A percentile compares a stretch with the other conserved stretches of the same genome.
phyloP scores from a whole-genome alignment of 23 tunicate genomes.

The Halocynthia roretzi region DNA sequence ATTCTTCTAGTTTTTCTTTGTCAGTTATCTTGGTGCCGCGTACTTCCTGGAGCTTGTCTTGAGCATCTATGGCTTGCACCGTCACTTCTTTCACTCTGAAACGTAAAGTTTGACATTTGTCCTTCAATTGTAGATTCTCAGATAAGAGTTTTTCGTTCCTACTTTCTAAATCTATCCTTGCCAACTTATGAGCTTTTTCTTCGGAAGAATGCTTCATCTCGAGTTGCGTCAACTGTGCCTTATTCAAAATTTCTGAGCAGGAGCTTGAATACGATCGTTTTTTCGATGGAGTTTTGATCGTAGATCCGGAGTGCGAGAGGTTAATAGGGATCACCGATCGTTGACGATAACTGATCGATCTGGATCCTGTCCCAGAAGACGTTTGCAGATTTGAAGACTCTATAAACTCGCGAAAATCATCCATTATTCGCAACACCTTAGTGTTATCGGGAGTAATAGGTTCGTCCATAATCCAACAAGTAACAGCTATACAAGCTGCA shows the following conservation, averaged over 20 bases:
- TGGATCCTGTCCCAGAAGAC: too few species aligned
- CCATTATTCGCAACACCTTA: constrained; percentile 13
- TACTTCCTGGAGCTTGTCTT: constrained; percentile 10
- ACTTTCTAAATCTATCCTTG: constrained; percentile 39
- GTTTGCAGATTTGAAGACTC: not conserved
- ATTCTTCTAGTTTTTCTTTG: constrained; percentile 12
- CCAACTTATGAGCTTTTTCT: constrained; percentile 41
- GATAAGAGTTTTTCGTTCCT: constrained; percentile 16
- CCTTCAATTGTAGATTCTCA: constrained; percentile 20
- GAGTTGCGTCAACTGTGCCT: constrained; percentile 33
- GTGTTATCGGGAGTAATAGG: constrained; percentile 25
- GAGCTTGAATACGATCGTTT: not conserved
- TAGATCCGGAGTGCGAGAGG: not conserved
- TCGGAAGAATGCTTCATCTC: constrained; percentile 34
- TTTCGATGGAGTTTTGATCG: not conserved
- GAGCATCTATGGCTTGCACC: constrained; percentile 9
- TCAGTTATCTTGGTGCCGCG: not conserved
- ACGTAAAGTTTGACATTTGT: not conserved
- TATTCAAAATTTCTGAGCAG: not conserved
- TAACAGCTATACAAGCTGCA: too few species aligned
- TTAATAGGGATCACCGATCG: not conserved
- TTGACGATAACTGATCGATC: not conserved
- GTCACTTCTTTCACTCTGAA: constrained; percentile 4
- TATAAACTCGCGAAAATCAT: constrained; percentile 11
- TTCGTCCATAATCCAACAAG: not conserved